phyloP scores from a whole-genome alignment of 2,888 invertebrate genomes.

The Gymnoscelis rufifasciata region DNA sequence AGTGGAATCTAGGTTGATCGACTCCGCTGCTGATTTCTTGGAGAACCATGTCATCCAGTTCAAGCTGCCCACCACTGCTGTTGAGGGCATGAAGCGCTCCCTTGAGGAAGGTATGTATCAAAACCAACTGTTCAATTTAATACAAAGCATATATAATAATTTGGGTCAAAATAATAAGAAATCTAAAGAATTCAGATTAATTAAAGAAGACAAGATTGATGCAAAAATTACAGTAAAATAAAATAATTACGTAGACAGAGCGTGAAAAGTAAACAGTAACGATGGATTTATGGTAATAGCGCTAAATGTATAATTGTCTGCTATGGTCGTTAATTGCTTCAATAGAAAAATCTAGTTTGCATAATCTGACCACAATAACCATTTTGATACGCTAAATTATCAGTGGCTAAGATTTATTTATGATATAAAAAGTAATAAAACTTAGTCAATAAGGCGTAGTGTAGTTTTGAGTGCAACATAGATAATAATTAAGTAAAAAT shows the following conservation, averaged over 20 bases:
- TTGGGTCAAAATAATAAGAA: too few relatives aligned
- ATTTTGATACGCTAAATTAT: too few relatives aligned
- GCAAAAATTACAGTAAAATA: background rate
- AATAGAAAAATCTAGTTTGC: slow-evolving; percentile 11
- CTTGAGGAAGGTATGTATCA: slow-evolving; percentile 85
- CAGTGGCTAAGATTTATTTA: too few relatives aligned
- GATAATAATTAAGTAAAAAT: too few relatives aligned
- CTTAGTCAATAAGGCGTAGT: too few relatives aligned
- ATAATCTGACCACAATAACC: slow-evolving; percentile 8
- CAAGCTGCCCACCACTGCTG: slow-evolving; percentile 85
- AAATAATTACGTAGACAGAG: background rate
- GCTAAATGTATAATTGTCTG: slow-evolving; percentile 23
- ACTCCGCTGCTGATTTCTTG: slow-evolving; percentile 87
- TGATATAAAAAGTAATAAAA: too few relatives aligned
- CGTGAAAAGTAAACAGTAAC: slow-evolving; percentile 10
- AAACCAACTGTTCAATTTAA: background rate
- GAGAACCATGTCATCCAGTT: slow-evolving; percentile 90
- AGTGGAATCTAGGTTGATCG: slow-evolving; percentile 85
- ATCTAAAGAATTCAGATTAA: too few relatives aligned
- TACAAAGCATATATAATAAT: too few relatives aligned
- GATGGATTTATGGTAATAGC: slow-evolving; percentile 16
- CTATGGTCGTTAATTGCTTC: slow-evolving; percentile 9
- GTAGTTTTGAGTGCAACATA: too few relatives aligned
- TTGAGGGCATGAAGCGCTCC: slow-evolving; percentile 87
- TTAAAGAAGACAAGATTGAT: background rate